Percentiles rank a stretch among this genome's conserved stretches.
Evolutionary conservation across 2,888 invertebrate species (phyloP).

Genomic region (Antitype chi): DNA sequence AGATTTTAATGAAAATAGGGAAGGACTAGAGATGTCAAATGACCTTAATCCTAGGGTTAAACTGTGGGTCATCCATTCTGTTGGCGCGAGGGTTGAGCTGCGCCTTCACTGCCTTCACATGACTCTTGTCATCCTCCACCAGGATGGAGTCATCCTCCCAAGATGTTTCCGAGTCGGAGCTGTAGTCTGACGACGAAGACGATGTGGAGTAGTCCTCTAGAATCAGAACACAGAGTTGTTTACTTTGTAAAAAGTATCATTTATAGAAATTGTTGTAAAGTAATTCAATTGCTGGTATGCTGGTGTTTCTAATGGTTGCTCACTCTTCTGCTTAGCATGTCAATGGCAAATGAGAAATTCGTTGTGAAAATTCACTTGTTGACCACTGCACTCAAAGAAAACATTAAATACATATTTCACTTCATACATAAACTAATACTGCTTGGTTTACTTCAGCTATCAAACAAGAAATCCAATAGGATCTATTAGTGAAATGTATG

Average conservation of each 20-base stretch:
- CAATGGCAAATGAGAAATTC: neutral
- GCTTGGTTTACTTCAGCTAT: neutral
- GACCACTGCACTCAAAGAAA: neutral
- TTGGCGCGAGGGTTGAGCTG: constrained; percentile 84
- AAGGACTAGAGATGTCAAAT: neutral
- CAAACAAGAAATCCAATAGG: constrained; percentile 1
- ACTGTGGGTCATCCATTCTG: constrained; percentile 84
- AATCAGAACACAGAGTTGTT: constrained; percentile 45
- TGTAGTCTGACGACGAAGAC: constrained; percentile 84
- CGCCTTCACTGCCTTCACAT: constrained; percentile 74
- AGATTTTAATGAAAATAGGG: neutral
- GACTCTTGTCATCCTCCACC: constrained; percentile 75
- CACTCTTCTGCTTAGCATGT: too few species aligned
- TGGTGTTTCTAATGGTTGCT: neutral
- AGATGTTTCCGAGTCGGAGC: constrained; percentile 85
- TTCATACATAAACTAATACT: neutral
- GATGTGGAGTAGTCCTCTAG: constrained; percentile 85
- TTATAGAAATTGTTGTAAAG: neutral
- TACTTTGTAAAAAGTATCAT: neutral
- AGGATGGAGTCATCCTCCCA: constrained; percentile 86
- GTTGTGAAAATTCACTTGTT: too few species aligned
- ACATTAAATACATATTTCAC: neutral
- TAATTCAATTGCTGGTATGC: neutral
- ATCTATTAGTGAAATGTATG: neutral
- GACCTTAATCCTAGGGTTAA: constrained; percentile 83